phyloP scores from a whole-genome alignment of 2,888 invertebrate genomes.

The Plusia festucae region DNA sequence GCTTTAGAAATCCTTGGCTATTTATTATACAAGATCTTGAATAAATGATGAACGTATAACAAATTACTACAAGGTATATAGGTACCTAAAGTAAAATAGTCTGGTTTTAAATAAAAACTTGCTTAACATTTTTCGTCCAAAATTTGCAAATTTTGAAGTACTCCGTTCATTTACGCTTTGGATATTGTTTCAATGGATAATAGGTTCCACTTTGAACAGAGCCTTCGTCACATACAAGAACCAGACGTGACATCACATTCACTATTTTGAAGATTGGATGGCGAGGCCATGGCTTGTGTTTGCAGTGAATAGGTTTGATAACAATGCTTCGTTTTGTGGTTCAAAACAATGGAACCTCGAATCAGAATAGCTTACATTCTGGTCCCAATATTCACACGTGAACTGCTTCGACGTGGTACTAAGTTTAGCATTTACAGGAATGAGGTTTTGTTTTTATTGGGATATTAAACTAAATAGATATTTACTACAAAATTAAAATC shows the following conservation, averaged over 20 bases:
- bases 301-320: neutral
- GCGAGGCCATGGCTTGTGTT: neutral
- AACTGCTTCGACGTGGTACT: neutral
- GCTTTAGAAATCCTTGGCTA: neutral
- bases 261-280: slow-evolving; percentile 6
- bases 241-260: neutral
- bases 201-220: neutral
- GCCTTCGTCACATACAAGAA: neutral
- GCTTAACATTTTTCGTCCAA: neutral
- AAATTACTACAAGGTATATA: neutral
- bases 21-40: neutral
- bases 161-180: neutral
- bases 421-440: neutral
- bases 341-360: slow-evolving; percentile 3
- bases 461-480: no score
- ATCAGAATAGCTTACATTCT: slow-evolving; percentile 1
- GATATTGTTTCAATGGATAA: slow-evolving; percentile 1
- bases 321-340: slow-evolving; percentile 7
- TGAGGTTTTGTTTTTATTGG: neutral
- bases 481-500: no score
- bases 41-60: neutral
- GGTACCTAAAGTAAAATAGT: neutral
- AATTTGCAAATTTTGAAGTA: neutral
- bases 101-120: neutral
- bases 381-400: neutral